Evolutionary conservation across 2,113 vertebrate species (phyloP), one percentile per base, ranked within the genome.

Genomic region (Phodopus roborovskii): DNA sequence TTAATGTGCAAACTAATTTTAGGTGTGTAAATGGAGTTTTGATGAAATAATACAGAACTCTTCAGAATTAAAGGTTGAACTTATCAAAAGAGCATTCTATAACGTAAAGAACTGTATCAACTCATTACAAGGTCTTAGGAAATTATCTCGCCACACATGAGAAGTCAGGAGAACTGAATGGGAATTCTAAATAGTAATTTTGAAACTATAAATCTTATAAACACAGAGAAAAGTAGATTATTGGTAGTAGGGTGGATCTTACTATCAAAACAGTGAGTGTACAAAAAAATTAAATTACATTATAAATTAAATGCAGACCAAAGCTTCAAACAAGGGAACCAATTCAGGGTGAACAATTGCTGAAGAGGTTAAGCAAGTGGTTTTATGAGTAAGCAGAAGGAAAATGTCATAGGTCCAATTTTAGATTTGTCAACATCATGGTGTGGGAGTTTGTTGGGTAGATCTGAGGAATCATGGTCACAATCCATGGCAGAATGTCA

Each of bases 341-440:
- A 92, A 94, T 88, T 92, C 70, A 86, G 70, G 48, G 96, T 93
- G 62, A 95, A 95, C 78, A 79, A 33, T 58, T 74, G 39, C 77
- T 70, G 88, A 82, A 92, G 86, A 95, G 70, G 70, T 94, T 96
- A 93, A 45, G 79, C 60, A 92, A 96, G 28, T 82, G 48, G 53
- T 79, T 96, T 94, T 50, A 94, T 93, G 79, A 97, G 68, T 97
- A 94, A 96, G 93, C 84, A 50, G 56, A 79, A 74, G 87, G 89
- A 95, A 97, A 95, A 95, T 97, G 92, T 94, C 95, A 95, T 36
- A 74, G 58, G 73, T 91, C 74, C 83, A 83, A 53, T 97, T 97
- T 97, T 97, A 96, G 96, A 93, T 93, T 83, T 87, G 45, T 90
- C 74, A 96, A 87, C 86, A 90, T 89, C 68, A 68, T 79, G 39